Conservation (phyloP, 2,888 invertebrate species). For the Chouioia cunea region DNA sequence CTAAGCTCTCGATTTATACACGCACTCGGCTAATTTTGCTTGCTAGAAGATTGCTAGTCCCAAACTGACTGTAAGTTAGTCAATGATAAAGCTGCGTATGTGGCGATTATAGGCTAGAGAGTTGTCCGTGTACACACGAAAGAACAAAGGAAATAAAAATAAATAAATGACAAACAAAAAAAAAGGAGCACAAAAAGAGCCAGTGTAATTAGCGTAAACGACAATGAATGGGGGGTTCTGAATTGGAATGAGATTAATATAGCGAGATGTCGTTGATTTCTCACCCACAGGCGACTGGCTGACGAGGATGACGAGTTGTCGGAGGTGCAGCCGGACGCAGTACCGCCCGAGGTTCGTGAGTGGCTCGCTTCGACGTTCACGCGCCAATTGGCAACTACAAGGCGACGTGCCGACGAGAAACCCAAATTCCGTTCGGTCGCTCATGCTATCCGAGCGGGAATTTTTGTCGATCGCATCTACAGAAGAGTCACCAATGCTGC, state of each 20-base stretch:
- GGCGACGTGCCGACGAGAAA: slow-evolving; percentile 82
- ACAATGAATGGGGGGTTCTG: slow-evolving; percentile 3
- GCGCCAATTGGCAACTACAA: slow-evolving; percentile 84
- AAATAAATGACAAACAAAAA: too few species aligned
- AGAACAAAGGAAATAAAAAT: too few species aligned
- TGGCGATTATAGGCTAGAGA: too few species aligned
- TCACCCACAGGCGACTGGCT: slow-evolving; percentile 76
- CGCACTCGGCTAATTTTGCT: too few species aligned
- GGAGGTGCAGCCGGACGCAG: slow-evolving; percentile 96
- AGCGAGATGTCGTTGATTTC: neutral
- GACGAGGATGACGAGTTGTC: slow-evolving; percentile 96
- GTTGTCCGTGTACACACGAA: too few species aligned
- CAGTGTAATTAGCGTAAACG: neutral
- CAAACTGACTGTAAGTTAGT: too few species aligned
- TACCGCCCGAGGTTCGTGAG: slow-evolving; percentile 95
- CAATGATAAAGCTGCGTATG: too few species aligned
- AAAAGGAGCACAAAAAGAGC: neutral
- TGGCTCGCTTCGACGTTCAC: slow-evolving; percentile 98
- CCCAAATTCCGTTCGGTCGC: slow-evolving; percentile 95
- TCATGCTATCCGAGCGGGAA: slow-evolving; percentile 95
- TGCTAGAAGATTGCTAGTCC: too few species aligned
- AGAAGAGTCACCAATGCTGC: slow-evolving; percentile 83
- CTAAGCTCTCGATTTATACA: too few species aligned
- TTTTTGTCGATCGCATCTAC: slow-evolving; percentile 95
- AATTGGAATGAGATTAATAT: neutral